phyloP scores from a whole-genome alignment of 2,888 invertebrate genomes.

The Hemaris fuciformis region DNA sequence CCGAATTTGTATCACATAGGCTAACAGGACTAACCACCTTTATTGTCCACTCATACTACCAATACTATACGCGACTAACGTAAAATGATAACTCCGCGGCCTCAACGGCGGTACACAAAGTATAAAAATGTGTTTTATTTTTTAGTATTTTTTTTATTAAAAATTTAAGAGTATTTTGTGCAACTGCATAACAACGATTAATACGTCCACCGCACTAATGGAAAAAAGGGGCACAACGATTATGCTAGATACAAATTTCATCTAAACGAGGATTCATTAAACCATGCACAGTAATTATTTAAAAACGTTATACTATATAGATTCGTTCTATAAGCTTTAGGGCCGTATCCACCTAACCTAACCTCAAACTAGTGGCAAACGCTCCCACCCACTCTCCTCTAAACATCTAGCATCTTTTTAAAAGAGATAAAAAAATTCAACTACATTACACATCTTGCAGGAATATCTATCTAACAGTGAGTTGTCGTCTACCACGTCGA shows the following conservation, averaged over 20 bases:
- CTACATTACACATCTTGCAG: conserved; percentile 66
- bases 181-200: conserved; percentile 25
- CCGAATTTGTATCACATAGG: conserved; percentile 56
- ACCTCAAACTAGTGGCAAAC: conserved; percentile 53
- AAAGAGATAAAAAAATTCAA: conserved; percentile 57
- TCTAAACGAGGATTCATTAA: conserved; percentile 63
- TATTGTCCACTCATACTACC: conserved; percentile 76
- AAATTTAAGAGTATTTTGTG: conserved; percentile 68
- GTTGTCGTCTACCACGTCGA: conserved; percentile 28
- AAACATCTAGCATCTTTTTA: conserved; percentile 73
- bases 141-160: conserved; percentile 39
- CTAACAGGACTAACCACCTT: conserved; percentile 62
- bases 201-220: conserved; percentile 33
- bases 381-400: conserved; percentile 41
- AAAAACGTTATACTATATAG: conserved; percentile 61
- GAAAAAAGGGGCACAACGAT: conserved; percentile 59
- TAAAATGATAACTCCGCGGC: conserved; percentile 39
- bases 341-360: conserved; percentile 58
- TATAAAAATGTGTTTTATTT: conserved; percentile 69
- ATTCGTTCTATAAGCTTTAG: conserved; percentile 73
- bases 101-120: conserved; percentile 42
- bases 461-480: conserved; percentile 70
- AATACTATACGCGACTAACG: conserved; percentile 65
- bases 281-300: conserved; percentile 53
- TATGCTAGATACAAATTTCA: conserved; percentile 62